Evolutionary conservation across 1,140 invertebrate genomes (phyloP).

Genomic region (Drosophila busckii): DNA sequence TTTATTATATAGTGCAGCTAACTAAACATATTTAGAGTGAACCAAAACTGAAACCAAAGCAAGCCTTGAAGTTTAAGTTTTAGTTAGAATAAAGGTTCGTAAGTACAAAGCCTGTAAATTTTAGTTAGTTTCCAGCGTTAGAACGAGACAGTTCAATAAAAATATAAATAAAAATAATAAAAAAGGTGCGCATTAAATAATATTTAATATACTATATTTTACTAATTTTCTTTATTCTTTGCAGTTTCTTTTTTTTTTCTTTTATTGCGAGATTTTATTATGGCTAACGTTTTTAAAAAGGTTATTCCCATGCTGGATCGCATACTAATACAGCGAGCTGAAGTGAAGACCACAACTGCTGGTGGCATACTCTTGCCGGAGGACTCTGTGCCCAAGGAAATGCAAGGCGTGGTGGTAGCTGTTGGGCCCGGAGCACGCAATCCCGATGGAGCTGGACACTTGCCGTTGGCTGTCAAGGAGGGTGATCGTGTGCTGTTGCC

Average conservation of each 20-base stretch:
- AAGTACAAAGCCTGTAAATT: too few relatives aligned
- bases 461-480: slow-evolving; percentile 90
- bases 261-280: slow-evolving; percentile 5
- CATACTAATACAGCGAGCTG: slow-evolving; percentile 95
- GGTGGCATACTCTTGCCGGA: slow-evolving; percentile 98
- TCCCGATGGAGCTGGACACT: slow-evolving; percentile 90
- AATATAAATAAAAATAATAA: background rate
- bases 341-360: slow-evolving; percentile 95
- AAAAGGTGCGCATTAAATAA: too few relatives aligned
- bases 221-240: background rate
- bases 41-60: slow-evolving; percentile 27
- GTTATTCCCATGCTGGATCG: slow-evolving; percentile 96
- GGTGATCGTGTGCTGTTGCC: slow-evolving; percentile 97
- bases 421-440: slow-evolving; percentile 93
- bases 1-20: slow-evolving; percentile 3
- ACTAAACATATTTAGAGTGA: slow-evolving; percentile 30
- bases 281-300: slow-evolving; percentile 83
- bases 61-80: too few relatives aligned
- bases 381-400: slow-evolving; percentile 95
- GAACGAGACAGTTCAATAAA: too few relatives aligned
- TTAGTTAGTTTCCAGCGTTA: too few relatives aligned
- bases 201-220: background rate
- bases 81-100: too few relatives aligned
- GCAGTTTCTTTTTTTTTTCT: background rate
- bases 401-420: slow-evolving; percentile 95